Evolutionary conservation across 1,140 invertebrate genomes (phyloP).

Genomic region (Neoseiulus cucumeris): DNA sequence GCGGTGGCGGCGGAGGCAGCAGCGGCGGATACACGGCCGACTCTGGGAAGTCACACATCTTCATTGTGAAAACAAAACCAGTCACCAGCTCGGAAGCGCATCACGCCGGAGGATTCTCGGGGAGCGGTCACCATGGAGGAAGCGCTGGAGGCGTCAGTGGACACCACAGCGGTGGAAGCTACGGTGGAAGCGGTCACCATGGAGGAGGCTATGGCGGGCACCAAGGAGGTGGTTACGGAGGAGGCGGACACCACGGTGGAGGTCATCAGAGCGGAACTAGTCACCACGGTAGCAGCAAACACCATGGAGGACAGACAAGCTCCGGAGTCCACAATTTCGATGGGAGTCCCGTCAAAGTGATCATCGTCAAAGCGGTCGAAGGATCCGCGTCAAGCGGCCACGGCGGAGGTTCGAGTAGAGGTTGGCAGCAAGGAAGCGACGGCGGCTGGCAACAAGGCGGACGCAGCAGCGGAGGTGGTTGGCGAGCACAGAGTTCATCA

Average conservation of each 20-base stretch:
- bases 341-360: neutral
- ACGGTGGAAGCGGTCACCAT: neutral
- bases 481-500: too few species aligned
- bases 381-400: neutral
- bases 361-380: conserved; percentile 4
- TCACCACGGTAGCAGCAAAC: neutral
- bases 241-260: neutral
- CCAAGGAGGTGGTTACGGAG: neutral
- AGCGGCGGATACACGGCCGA: neutral
- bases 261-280: too few species aligned
- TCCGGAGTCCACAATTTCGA: neutral
- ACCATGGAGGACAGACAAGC: neutral
- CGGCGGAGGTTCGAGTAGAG: neutral
- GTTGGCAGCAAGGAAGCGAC: neutral
- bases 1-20: neutral
- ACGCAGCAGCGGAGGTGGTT: neutral
- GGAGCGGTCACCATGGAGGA: neutral
- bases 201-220: neutral
- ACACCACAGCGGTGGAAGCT: neutral
- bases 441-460: neutral
- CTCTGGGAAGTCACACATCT: neutral
- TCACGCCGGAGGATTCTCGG: neutral
- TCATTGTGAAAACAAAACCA: conserved; percentile 10
- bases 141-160: neutral
- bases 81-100: neutral